These are phyloP conservation scores for Heterotis niloticus DNA, from an alignment of 2,113 vertebrate genomes.

Conservation along the genomic window DNA sequence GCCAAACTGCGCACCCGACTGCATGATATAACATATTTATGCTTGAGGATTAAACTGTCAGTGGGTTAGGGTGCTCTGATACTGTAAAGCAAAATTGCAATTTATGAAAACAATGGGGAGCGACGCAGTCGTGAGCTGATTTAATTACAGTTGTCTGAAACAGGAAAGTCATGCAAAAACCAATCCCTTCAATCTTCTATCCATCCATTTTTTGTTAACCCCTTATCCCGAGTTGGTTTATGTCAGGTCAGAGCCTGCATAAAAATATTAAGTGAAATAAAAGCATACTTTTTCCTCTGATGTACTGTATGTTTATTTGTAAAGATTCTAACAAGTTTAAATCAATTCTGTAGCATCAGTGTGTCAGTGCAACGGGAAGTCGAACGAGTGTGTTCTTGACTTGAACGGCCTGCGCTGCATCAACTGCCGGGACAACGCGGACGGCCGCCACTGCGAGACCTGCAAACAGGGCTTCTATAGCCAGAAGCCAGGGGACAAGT, in stretches of 20 bases:
- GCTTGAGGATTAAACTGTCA: not conserved
- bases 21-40: not conserved
- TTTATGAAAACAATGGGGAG: not conserved
- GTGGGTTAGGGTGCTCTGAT: not conserved
- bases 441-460: slow-evolving; percentile 72
- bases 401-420: slow-evolving; percentile 70
- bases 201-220: no score
- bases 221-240: no score
- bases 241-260: no score
- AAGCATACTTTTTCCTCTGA: not conserved
- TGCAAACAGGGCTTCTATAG: slow-evolving; percentile 76
- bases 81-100: not conserved
- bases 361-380: slow-evolving; percentile 76
- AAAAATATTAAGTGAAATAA: no score
- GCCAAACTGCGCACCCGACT: not conserved
- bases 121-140: not conserved
- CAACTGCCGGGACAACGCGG: slow-evolving; percentile 74
- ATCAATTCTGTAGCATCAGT: slow-evolving; percentile 17
- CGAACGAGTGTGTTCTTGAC: slow-evolving; percentile 71
- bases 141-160: not conserved
- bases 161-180: no score
- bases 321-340: not conserved
- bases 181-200: no score
- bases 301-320: not conserved
- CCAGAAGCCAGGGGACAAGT: slow-evolving; percentile 52